A percentile compares a stretch with the other conserved stretches of the same genome.
Conservation (phyloP, 1,140 invertebrate species). For the Drosophila neocordata region DNA sequence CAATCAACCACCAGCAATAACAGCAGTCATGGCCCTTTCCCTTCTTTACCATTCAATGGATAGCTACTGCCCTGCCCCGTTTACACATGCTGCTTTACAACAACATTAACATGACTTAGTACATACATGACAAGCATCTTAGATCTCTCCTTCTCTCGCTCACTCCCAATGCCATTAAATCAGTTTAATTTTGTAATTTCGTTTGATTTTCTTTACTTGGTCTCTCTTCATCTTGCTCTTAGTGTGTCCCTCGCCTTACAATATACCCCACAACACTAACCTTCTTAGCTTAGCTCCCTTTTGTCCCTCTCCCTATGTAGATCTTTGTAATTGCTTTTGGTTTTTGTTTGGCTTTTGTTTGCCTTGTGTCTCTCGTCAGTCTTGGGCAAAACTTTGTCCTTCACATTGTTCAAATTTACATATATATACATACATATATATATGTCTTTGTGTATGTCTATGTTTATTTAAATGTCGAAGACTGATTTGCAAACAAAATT, state of each 20-base stretch:
- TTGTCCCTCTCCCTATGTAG: conserved; percentile 3
- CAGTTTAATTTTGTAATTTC: conserved; percentile 76
- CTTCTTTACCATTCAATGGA: not conserved
- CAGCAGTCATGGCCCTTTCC: conserved; percentile 14
- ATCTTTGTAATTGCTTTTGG: conserved; percentile 72
- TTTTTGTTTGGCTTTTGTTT: conserved; percentile 68
- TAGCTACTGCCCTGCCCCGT: too few species aligned
- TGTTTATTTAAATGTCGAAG: conserved; percentile 29
- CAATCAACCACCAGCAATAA: conserved; percentile 61
- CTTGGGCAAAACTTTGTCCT: conserved; percentile 55
- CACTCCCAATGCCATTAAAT: conserved; percentile 59
- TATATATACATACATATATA: conserved; percentile 15
- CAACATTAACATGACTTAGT: conserved; percentile 62
- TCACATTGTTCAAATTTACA: conserved; percentile 54
- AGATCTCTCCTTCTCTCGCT: not conserved
- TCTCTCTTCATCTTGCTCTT: not conserved
- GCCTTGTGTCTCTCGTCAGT: conserved; percentile 47
- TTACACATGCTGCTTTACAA: conserved; percentile 36
- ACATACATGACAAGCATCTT: conserved; percentile 40
- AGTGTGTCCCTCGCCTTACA: too few species aligned
- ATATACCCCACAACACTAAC: not conserved
- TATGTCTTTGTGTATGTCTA: conserved; percentile 9
- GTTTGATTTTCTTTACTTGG: conserved; percentile 69
- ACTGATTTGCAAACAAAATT: conserved; percentile 74
- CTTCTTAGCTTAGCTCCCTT: not conserved